Conservation (phyloP, 2,113 vertebrate species). For the Formicarius rufipectus region DNA sequence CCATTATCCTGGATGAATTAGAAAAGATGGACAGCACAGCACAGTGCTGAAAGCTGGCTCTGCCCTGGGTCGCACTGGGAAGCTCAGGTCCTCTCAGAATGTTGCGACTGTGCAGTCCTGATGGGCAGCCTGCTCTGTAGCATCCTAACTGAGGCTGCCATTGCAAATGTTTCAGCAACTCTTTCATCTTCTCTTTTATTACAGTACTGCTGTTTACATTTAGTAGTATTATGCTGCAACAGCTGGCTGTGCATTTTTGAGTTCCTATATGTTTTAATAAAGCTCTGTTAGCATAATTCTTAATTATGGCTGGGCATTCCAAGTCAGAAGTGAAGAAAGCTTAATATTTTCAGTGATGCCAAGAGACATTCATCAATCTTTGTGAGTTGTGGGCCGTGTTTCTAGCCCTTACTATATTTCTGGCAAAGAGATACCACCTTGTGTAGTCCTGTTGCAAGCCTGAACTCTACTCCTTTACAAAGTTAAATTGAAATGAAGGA, state of each 20-base stretch:
- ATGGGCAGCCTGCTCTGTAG: neutral
- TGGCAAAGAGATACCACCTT: neutral
- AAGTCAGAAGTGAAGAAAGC: neutral
- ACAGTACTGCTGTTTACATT: neutral
- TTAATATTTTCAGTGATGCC: neutral
- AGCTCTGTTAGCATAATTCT: neutral
- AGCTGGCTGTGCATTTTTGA: neutral
- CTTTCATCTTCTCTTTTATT: neutral
- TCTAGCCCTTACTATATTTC: neutral
- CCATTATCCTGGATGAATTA: neutral
- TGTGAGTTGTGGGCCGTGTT: neutral
- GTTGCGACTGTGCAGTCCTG: neutral
- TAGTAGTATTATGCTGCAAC: neutral
- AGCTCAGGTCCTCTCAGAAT: neutral
- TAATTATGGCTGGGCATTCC: neutral
- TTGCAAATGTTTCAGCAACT: neutral
- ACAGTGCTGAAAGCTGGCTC: neutral
- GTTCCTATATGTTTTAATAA: neutral
- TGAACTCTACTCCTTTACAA: neutral
- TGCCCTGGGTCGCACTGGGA: neutral
- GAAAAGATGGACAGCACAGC: neutral
- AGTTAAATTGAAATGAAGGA: neutral
- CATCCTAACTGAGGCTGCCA: neutral
- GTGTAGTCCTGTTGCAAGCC: neutral
- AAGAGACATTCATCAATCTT: neutral